phyloP scores from a whole-genome alignment of 2,888 invertebrate genomes.

The Hyposoter dolosus region DNA sequence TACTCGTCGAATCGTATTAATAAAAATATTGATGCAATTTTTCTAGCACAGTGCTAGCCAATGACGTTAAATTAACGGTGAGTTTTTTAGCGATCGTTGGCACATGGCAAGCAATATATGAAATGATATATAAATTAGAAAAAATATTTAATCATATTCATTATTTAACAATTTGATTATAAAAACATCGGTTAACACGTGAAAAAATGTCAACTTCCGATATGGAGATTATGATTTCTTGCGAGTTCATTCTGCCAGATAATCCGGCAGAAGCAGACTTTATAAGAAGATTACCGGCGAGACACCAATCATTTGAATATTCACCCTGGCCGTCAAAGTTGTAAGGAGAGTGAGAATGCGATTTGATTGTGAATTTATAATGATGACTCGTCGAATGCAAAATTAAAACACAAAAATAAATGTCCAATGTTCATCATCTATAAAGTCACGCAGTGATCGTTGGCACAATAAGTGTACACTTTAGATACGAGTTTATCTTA shows the following conservation, averaged over 20 bases:
- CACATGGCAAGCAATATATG: background rate
- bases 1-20: background rate
- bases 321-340: constrained; percentile 25
- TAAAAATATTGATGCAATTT: background rate
- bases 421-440: constrained; percentile 19
- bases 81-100: background rate
- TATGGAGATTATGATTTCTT: background rate
- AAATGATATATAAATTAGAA: background rate
- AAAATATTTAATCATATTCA: background rate
- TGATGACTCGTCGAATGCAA: background rate
- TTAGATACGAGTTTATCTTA: constrained; percentile 39
- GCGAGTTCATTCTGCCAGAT: constrained; percentile 15
- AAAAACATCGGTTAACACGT: background rate
- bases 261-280: constrained; percentile 23
- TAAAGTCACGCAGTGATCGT: constrained; percentile 2
- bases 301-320: constrained; percentile 32
- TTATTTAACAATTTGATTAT: background rate
- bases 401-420: background rate
- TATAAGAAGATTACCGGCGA: constrained; percentile 55
- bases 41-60: background rate
- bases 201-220: constrained; percentile 11
- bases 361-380: background rate
- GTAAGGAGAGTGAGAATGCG: background rate
- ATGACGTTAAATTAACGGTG: background rate
- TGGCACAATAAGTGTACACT: background rate